Percentiles rank a stretch among this genome's conserved stretches.
phyloP scores from a whole-genome alignment of 2,888 invertebrate genomes.

The Idaea dimidiata region DNA sequence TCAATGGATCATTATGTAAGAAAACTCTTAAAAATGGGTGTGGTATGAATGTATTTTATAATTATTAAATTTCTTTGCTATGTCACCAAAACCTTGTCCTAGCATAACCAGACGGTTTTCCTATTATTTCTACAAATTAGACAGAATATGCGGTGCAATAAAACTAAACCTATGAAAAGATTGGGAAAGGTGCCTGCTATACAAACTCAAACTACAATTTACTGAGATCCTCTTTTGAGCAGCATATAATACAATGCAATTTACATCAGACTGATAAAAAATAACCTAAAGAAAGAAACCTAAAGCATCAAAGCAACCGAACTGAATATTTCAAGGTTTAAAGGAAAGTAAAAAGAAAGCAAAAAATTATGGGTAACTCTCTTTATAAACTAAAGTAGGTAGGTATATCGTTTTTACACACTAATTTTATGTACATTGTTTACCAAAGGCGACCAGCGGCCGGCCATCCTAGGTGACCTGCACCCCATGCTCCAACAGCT shows the following conservation, averaged over 20 bases:
- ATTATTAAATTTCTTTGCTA: too few relatives aligned
- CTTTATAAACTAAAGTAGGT: conserved; percentile 62
- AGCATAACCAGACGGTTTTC: too few relatives aligned
- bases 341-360: conserved; percentile 23
- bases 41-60: too few relatives aligned
- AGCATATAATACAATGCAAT: conserved; percentile 3
- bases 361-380: conserved; percentile 59
- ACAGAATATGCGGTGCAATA: neutral
- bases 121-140: neutral
- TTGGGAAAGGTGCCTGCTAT: neutral
- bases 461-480: conserved; percentile 28
- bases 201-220: neutral
- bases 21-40: too few relatives aligned
- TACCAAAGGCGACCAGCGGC: conserved; percentile 46
- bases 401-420: conserved; percentile 36
- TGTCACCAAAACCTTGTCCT: too few relatives aligned
- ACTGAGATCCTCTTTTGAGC: conserved; percentile 8
- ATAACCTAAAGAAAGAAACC: conserved; percentile 18
- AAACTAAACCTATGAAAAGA: neutral
- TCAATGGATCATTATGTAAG: too few relatives aligned
- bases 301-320: conserved; percentile 6
- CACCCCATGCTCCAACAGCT: conserved; percentile 20
- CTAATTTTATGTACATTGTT: conserved; percentile 39
- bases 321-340: conserved; percentile 6
- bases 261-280: conserved; percentile 4